These are phyloP conservation scores for Apamea sordens DNA, from an alignment of 2,888 invertebrate species.

Conservation along the genomic window DNA sequence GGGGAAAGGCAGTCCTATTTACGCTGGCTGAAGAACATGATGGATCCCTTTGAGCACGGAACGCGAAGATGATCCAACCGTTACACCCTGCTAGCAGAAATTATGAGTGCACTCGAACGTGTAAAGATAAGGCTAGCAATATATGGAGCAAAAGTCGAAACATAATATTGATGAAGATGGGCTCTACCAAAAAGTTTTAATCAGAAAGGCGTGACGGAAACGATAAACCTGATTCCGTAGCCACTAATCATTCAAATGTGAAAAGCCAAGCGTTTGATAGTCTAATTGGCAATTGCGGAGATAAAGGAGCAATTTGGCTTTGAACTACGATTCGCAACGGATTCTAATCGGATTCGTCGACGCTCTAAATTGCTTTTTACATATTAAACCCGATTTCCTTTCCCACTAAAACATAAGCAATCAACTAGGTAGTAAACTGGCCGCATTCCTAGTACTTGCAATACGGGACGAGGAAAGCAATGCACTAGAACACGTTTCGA, in stretches of 20 bases:
- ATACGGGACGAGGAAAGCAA: constrained; percentile 73
- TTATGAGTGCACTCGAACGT: constrained; percentile 80
- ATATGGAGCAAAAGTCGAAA: constrained; percentile 51
- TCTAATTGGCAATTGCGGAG: constrained; percentile 71
- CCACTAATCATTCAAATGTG: constrained; percentile 64
- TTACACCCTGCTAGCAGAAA: constrained; percentile 75
- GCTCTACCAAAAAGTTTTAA: constrained; percentile 11
- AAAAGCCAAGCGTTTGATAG: constrained; percentile 67
- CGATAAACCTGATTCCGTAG: constrained; percentile 51
- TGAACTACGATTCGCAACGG: constrained; percentile 63
- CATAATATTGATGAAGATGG: constrained; percentile 35
- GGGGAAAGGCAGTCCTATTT: constrained; percentile 67
- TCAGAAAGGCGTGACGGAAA: constrained; percentile 16
- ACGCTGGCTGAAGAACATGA: constrained; percentile 73
- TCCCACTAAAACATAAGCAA: constrained; percentile 68
- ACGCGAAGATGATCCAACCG: constrained; percentile 76
- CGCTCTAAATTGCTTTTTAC: constrained; percentile 70
- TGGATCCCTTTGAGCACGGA: constrained; percentile 75
- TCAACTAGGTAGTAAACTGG: constrained; percentile 70
- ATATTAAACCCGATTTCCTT: constrained; percentile 66
- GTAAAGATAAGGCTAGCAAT: constrained; percentile 75
- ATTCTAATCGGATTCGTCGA: constrained; percentile 66
- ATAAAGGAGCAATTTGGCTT: constrained; percentile 73
- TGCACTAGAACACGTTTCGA: constrained; percentile 83
- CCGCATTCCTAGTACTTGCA: constrained; percentile 74